Evolutionary conservation across 2,797 vertebrate genomes (phyloP).

Genomic region (Bradypus variegatus): DNA sequence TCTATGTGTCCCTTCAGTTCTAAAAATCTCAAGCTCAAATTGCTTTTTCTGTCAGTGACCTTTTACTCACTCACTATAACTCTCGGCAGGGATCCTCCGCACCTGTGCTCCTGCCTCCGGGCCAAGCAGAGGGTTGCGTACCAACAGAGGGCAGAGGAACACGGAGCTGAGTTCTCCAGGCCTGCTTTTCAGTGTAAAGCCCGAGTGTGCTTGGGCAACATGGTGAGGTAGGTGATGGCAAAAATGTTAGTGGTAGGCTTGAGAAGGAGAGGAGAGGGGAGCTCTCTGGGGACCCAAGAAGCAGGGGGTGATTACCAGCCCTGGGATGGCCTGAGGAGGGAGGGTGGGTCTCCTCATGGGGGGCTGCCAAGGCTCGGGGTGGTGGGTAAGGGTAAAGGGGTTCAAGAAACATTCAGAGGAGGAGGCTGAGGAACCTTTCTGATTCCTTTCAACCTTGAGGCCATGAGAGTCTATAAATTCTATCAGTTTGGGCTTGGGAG

Average conservation of each 20-base stretch:
- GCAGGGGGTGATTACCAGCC: background rate
- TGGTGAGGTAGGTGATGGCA: no score
- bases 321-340: background rate
- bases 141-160: background rate
- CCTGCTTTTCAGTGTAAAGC: background rate
- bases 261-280: background rate
- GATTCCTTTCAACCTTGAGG: background rate
- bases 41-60: background rate
- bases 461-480: background rate
- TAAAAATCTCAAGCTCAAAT: background rate
- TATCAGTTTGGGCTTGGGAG: background rate
- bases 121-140: background rate
- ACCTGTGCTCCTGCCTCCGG: background rate
- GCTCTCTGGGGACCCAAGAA: background rate
- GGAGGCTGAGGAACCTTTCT: background rate
- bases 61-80: background rate
- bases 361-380: background rate
- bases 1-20: background rate
- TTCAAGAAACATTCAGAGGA: background rate
- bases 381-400: background rate
- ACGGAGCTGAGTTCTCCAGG: background rate
- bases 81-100: background rate
- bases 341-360: fast-evolving
- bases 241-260: background rate
- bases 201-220: background rate